Evolutionary conservation across 2,113 vertebrate species (phyloP).

Genomic region (Maccullochella peelii): DNA sequence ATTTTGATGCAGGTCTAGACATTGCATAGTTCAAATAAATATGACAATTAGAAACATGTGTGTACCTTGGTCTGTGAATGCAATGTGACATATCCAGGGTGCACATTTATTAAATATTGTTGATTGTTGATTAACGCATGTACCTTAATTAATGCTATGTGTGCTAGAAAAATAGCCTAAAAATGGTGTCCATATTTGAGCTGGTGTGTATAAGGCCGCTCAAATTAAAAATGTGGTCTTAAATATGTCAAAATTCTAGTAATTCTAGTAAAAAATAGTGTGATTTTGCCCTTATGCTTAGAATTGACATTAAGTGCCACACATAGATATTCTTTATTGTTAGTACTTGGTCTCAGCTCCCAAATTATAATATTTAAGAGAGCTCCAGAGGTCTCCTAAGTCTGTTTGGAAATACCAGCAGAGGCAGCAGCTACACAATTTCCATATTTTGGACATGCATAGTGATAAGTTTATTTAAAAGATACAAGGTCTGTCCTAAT

Average conservation of each 20-base stretch:
- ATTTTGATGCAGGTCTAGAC: background rate
- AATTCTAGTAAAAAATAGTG: too few species aligned
- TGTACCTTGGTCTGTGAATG: background rate
- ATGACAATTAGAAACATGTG: background rate
- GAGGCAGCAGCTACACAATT: too few species aligned
- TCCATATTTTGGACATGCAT: background rate
- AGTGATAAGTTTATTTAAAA: background rate
- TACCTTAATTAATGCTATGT: background rate
- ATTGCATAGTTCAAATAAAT: conserved; percentile 8
- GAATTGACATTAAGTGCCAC: background rate
- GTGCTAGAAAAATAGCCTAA: background rate
- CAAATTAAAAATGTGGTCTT: too few species aligned
- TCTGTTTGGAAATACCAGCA: too few species aligned
- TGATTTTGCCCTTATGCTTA: too few species aligned
- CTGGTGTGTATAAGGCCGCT: too few species aligned
- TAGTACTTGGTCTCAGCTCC: background rate
- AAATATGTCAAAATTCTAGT: too few species aligned
- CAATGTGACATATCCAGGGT: background rate
- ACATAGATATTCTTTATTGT: background rate
- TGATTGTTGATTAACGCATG: too few species aligned
- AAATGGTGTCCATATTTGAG: background rate
- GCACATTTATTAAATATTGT: background rate
- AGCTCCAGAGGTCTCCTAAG: too few species aligned
- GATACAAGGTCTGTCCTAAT: background rate
- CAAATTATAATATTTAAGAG: too few species aligned